Base-by-base conservation (phyloP, 64 coral and sea anemone species). In the Porites lutea region DNA sequence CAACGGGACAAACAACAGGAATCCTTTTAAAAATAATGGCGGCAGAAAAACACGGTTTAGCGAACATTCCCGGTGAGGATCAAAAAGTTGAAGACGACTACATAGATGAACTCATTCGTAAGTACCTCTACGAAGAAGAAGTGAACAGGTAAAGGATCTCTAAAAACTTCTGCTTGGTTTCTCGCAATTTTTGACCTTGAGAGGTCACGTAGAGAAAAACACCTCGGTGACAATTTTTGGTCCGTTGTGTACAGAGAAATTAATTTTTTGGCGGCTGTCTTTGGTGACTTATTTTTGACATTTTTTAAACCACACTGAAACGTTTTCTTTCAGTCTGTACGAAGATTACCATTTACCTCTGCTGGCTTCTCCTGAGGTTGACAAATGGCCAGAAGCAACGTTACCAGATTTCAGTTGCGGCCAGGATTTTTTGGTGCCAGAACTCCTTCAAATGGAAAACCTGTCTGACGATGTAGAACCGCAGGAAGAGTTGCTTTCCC, bases 81-180 rank as follows among this genome's bases (percentile, higher is more conserved):
- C 81, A 84, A 68, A 84, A 11, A 84, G 81, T 84, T 84, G 81
- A 64, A 68, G 81, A 84, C 18, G 81, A 52, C 19, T 84, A 67
- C 46, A 51, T 84, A 0, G 81, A 69, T 23, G 81, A 84, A 12
- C 81, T 84, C 48, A 84, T 84, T 68, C 46, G 81, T 49, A 84
- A 84, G 23, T 84, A 84, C 47, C 81, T 84, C 63, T 11, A n/a
- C 18, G 52, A 46, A 44, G 81, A 82, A 65, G 79, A 69, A n/a
- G 22, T 65, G 81, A 84, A 84, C 13, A 84, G 81, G 81, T 84
- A 82, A n/a, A 64, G 37, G 2, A 23, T 71, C 22, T 37, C 48
- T 74, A 47, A 9, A 21, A 71, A 4, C 68, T 6, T 81, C 45
- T 61, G 2, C 58, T 23, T 83, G 8, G 4, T 49, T 19, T 19